A percentile compares a stretch with the other conserved stretches of the same genome.
These are phyloP conservation scores for Clavelina lepadiformis DNA, from an alignment of 23 tunicate species.

Conservation along the genomic window DNA sequence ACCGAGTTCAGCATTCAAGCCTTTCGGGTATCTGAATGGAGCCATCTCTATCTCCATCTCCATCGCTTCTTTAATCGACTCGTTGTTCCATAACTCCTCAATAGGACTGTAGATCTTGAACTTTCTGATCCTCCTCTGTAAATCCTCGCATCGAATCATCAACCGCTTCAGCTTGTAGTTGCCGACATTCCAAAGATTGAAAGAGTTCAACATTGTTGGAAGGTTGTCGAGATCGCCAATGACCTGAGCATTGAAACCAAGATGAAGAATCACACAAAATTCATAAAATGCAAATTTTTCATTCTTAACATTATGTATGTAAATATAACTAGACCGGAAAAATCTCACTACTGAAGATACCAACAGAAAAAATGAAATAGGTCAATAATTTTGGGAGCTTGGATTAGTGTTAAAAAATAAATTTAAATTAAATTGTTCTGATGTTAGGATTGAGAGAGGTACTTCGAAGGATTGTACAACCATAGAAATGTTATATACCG, in stretches of 20 bases:
- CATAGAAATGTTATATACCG: no score
- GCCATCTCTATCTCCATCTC: background rate
- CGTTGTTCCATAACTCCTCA: background rate
- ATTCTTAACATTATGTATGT: no score
- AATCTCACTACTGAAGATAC: no score
- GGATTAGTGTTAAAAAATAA: background rate
- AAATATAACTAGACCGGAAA: no score
- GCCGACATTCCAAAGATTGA: conserved; percentile 19
- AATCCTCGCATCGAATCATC: background rate
- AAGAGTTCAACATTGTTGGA: conserved; percentile 10
- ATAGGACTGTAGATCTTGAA: background rate
- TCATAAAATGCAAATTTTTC: no score
- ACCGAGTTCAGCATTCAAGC: background rate
- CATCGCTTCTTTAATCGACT: background rate
- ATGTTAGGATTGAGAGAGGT: no score
- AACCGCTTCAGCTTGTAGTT: background rate
- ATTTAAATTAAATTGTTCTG: no score
- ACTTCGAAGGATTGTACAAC: no score
- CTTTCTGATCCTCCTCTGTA: background rate
- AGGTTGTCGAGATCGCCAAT: conserved; percentile 28
- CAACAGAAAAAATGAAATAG: conserved; percentile 5
- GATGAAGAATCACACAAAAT: no score
- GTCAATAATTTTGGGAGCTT: background rate
- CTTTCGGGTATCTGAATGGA: background rate
- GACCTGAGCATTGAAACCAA: no score